phyloP scores from a whole-genome alignment of 2,797 vertebrate species.

The Xenops minutus region DNA sequence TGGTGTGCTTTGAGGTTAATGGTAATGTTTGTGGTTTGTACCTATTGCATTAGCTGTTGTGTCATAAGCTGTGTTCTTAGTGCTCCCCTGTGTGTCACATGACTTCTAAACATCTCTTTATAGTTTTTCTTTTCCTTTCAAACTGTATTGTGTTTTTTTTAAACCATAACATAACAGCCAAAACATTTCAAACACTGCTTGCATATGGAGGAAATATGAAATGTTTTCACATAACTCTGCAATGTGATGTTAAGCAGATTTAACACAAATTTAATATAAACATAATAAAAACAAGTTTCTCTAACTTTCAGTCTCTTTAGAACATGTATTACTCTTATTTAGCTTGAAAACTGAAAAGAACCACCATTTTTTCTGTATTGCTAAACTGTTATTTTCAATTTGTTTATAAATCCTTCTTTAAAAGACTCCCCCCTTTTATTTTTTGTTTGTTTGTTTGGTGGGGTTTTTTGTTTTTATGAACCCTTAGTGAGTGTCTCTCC shows the following conservation, averaged over 20 bases:
- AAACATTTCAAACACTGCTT: background rate
- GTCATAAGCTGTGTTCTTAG: background rate
- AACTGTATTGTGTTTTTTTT: background rate
- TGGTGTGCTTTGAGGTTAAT: background rate
- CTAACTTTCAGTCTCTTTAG: background rate
- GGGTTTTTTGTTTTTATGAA: background rate
- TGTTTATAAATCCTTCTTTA: background rate
- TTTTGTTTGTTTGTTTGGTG: background rate
- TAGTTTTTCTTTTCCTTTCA: background rate
- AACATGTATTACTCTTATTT: background rate
- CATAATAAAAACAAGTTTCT: background rate
- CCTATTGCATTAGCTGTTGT: background rate
- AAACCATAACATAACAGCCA: background rate
- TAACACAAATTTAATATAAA: background rate
- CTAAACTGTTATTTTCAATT: background rate
- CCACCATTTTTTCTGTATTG: background rate
- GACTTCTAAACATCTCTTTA: background rate
- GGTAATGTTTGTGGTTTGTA: background rate
- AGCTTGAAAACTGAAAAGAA: background rate
- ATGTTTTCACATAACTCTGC: background rate
- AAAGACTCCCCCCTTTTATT: background rate
- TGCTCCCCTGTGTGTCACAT: background rate
- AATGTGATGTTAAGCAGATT: background rate
- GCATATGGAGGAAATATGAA: background rate
- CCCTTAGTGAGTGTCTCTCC: background rate